Percentiles rank a stretch among this genome's conserved stretches.
Conservation (phyloP, 2,797 vertebrate species). For the Hirundo rustica region DNA sequence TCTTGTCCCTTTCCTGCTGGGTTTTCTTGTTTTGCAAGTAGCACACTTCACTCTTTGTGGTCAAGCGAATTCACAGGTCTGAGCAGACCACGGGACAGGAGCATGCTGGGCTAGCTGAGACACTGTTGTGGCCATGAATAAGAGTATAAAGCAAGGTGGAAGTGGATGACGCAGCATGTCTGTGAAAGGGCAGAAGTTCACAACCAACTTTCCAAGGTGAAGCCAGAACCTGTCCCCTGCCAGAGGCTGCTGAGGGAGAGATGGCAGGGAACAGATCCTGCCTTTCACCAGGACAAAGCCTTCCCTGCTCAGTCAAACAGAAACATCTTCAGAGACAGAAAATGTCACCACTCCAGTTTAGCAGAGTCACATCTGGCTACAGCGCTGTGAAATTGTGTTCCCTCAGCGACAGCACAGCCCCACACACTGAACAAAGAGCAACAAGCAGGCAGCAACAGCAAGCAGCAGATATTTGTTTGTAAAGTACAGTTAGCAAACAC, state of each 20-base stretch:
- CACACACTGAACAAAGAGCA: background rate
- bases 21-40: background rate
- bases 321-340: background rate
- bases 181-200: background rate
- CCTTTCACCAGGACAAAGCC: background rate
- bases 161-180: background rate
- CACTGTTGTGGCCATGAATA: background rate
- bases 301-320: background rate
- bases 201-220: background rate
- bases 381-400: rapidly evolving
- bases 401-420: background rate
- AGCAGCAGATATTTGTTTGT: background rate
- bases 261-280: background rate
- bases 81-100: background rate
- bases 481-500: background rate
- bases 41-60: background rate
- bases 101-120: background rate
- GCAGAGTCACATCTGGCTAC: background rate
- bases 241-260: background rate
- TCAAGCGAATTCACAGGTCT: background rate
- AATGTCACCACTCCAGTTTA: background rate
- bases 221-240: background rate
- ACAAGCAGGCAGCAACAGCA: background rate
- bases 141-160: background rate
- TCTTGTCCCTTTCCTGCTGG: background rate